phyloP scores from a whole-genome alignment of 2,888 invertebrate genomes.

The Nematopogon swammerdamellus region DNA sequence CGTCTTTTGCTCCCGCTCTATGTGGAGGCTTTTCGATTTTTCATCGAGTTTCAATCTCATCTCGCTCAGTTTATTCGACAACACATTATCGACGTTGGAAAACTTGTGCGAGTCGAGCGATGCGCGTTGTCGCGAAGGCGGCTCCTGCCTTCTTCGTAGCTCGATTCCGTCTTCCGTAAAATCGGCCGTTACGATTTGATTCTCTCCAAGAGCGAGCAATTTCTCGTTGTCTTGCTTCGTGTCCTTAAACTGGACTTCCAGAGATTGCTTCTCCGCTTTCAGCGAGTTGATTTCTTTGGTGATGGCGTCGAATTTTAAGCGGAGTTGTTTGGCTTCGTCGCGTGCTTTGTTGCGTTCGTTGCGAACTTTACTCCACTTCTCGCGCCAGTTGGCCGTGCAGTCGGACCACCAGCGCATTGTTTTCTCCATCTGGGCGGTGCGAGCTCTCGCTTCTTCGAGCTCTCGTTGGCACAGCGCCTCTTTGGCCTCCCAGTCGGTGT shows the following conservation, averaged over 20 bases:
- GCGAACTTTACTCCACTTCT: slow-evolving; percentile 92
- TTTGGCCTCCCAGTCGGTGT: slow-evolving; percentile 76
- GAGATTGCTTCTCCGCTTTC: slow-evolving; percentile 76
- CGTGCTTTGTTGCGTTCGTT: slow-evolving; percentile 91
- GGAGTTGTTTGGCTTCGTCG: slow-evolving; percentile 82
- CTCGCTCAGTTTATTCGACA: slow-evolving; percentile 40
- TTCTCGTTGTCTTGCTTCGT: slow-evolving; percentile 80
- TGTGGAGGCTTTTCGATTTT: slow-evolving; percentile 35
- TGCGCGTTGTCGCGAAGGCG: slow-evolving; percentile 32
- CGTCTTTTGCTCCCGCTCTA: slow-evolving; percentile 41
- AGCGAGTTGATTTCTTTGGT: slow-evolving; percentile 71
- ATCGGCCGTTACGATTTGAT: slow-evolving; percentile 37
- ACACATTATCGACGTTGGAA: slow-evolving; percentile 39
- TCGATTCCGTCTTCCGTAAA: slow-evolving; percentile 47
- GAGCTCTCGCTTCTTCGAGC: slow-evolving; percentile 88
- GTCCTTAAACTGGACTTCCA: slow-evolving; percentile 73
- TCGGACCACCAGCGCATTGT: slow-evolving; percentile 99
- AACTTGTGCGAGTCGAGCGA: slow-evolving; percentile 43
- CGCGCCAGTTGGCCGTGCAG: slow-evolving; percentile 94
- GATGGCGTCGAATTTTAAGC: slow-evolving; percentile 74
- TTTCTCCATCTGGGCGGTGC: slow-evolving; percentile 98
- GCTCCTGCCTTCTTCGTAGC: slow-evolving; percentile 30
- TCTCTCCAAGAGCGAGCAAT: slow-evolving; percentile 54
- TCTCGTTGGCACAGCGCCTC: slow-evolving; percentile 72
- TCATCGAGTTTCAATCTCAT: slow-evolving; percentile 36